Evolutionary conservation across 2,888 invertebrate genomes (phyloP), one percentile per base, ranked within the genome.

Genomic region (Helicoverpa assulta): DNA sequence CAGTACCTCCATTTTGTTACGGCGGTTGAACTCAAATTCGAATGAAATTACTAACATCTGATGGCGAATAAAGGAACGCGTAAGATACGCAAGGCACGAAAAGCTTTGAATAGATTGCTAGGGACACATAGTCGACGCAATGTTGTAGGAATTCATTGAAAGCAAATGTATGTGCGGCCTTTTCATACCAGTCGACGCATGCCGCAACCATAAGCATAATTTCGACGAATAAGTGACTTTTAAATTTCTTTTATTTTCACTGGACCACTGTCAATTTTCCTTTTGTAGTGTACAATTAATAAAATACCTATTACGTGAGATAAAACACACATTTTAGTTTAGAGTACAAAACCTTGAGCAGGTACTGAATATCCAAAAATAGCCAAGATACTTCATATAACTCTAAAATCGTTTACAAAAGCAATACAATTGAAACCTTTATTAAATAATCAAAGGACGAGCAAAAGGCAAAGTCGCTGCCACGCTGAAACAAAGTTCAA

Each of bases 401-500:
- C 37, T 37, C 10, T 33, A 33, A 40, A 40, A 14, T 61, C 26
- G 4, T n/a, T 18, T n/a, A 58, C 18, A 43, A 56, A 37, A 37
- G 19, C 33, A 18, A 50, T 5, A 29, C 18, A 63, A 68, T 68
- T 26, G n/a, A 26, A 40, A 21, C 40, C 53, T 29, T 47, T 52
- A 69, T 74, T 55, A 70, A 71, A 71, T 76, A 76, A 70, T 55
- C 57, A 67, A 59, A 26, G 14, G 68, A 62, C 16, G 19, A 2
- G 53, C 40, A 37, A 12, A 70, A 67, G 26, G 18, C 53, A 68
- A 59, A 63, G 59, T 47, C 47, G 40, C 33, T 57, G 60, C 61
- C 66, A 74, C 67, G 65, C 53, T 61, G 62, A 72, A 76, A 80
- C 71, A 76, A 75, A 77, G 70, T 73, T 74, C 76, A 77, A 83